A percentile compares a stretch with the other conserved stretches of the same genome.
phyloP scores from a whole-genome alignment of 2,888 invertebrate species.

The Luperina testacea region DNA sequence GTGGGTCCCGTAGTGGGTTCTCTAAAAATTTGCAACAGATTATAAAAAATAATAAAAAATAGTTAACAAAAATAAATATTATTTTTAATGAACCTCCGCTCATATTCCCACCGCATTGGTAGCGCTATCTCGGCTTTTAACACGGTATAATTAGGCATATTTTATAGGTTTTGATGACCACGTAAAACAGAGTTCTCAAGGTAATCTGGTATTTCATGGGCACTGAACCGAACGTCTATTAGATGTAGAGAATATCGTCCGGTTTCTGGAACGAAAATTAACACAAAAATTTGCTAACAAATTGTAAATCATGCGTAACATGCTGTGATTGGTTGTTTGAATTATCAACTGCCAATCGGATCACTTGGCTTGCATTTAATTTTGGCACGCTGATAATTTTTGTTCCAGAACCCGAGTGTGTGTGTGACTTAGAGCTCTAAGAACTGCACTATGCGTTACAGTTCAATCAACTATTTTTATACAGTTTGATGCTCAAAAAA shows the following conservation, averaged over 20 bases:
- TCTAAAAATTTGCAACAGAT: background rate
- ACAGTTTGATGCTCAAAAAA: too few species aligned
- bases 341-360: background rate
- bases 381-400: background rate
- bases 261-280: background rate
- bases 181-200: conserved; percentile 40
- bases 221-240: conserved; percentile 23
- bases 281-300: background rate
- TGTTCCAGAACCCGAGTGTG: background rate
- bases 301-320: background rate
- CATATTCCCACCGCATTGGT: background rate
- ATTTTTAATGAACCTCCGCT: background rate
- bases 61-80: background rate
- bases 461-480: background rate
- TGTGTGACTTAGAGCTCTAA: background rate
- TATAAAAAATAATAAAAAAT: background rate
- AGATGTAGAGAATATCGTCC: background rate
- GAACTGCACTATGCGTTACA: background rate
- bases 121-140: background rate
- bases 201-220: conserved; percentile 30
- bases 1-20: background rate
- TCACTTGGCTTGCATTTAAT: background rate
- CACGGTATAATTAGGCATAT: conserved; percentile 19
- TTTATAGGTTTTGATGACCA: conserved; percentile 28
- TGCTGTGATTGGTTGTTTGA: background rate